Evolutionary conservation across 2,888 invertebrate species (phyloP), one percentile per base, ranked within the genome.

Genomic region (Agrilus mali): DNA sequence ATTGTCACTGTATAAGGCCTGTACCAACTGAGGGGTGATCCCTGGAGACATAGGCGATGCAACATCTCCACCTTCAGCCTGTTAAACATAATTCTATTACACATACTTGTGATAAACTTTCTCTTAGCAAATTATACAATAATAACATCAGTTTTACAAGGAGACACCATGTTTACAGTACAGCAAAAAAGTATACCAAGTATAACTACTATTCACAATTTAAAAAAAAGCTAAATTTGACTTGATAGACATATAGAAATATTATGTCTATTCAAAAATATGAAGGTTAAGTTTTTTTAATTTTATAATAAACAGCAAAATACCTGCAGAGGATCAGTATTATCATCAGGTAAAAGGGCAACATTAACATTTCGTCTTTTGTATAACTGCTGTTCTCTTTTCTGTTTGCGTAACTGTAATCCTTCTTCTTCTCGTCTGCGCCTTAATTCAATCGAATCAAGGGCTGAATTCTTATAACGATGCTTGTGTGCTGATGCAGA

Each of bases 351-450:
- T 41, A 64, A 48, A 37, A 59, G 56, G 41, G 61, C 63, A 33
- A 60, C 56, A 53, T 67, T 66, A 41, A 94, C 92, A 78, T 95
- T 94, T 54, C 95, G 75, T 45, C 92, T 73, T 69, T 95, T 95
- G 50, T 87, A 89, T 33, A 95, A 70, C 65, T 95, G 95, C 62
- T 93, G 90, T 65, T 96, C 96, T 48, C 95, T 72, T 67, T 95
- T 95, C 59, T 92, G 92, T 73, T 96, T 96, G 41, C 96, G 72
- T 39, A 97, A 72, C 61, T 96, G 95, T 22, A 97, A 87, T 20
- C 95, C 95, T 66, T 95, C 95, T 60, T 97, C 96, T 65, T 96
- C 96, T 35, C 96, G 74, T 34, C 95, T 73, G 41, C 95, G 78
- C 39, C 96, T 77, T 56, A 95, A 72, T 68, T 96, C 95, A 53